Conservation (phyloP, 2,113 vertebrate genomes). For the Riparia riparia region DNA sequence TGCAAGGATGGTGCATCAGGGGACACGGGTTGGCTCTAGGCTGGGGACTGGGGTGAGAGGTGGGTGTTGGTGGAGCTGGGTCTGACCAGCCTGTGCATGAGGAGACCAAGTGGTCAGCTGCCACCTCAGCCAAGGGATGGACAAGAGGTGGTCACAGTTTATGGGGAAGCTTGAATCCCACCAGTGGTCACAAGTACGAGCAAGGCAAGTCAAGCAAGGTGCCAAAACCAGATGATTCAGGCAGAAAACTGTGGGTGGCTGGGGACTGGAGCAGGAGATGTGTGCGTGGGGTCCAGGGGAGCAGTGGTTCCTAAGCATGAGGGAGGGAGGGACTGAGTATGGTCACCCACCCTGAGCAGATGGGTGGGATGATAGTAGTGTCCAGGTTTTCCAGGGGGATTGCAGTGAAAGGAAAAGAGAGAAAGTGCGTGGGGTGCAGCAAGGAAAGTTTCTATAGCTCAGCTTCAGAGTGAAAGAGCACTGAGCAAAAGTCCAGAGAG, state of each 20-base stretch:
- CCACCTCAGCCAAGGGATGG: neutral
- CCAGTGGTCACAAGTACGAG: fast-evolving
- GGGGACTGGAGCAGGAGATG: neutral
- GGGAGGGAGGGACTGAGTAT: fast-evolving
- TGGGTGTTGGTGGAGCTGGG: neutral
- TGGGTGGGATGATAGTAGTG: neutral
- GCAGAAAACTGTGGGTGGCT: neutral
- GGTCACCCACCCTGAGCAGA: fast-evolving
- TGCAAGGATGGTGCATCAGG: neutral
- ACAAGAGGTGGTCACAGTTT: neutral
- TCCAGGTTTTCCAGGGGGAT: fast-evolving
- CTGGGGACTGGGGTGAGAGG: neutral
- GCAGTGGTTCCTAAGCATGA: neutral
- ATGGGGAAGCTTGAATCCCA: neutral
- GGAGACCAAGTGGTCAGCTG: neutral
- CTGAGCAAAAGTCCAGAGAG: neutral
- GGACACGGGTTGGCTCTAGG: fast-evolving
- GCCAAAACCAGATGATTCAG: neutral
- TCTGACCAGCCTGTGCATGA: neutral
- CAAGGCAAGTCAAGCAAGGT: neutral
- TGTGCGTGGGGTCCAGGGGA: fast-evolving
- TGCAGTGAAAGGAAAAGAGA: neutral
- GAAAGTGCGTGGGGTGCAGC: neutral
- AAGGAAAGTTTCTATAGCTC: neutral
- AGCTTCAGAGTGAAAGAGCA: neutral